Conservation (phyloP, 2,888 invertebrate species). For the Hypsopygia costalis region DNA sequence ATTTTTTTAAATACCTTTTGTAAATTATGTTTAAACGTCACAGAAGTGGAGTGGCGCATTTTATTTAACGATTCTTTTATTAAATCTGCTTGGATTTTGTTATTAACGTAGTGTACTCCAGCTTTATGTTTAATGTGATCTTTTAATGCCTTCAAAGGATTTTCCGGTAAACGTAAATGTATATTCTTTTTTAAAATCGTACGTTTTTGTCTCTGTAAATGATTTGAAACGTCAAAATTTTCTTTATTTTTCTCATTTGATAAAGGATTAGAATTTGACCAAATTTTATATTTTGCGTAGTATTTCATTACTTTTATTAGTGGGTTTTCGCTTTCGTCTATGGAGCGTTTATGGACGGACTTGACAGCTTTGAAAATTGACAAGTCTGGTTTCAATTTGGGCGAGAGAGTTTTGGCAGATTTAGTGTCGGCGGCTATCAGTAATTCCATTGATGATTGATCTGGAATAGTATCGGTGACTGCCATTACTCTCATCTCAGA, state of each 20-base stretch:
- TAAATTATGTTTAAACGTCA: constrained; percentile 4
- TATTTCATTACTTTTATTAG: constrained; percentile 44
- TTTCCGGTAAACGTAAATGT: constrained; percentile 23
- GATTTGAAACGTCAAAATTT: constrained; percentile 35
- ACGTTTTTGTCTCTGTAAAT: constrained; percentile 28
- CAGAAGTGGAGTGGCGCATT: constrained; percentile 18
- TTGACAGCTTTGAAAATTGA: constrained; percentile 21
- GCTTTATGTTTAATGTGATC: constrained; percentile 27
- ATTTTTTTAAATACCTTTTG: constrained; percentile 16
- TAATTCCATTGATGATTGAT: constrained; percentile 14
- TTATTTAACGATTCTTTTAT: constrained; percentile 30
- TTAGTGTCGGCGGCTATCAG: constrained; percentile 15
- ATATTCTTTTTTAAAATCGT: constrained; percentile 16
- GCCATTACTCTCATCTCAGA: neutral
- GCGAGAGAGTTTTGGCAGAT: constrained; percentile 27
- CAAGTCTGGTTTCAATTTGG: constrained; percentile 22
- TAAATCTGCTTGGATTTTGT: constrained; percentile 23
- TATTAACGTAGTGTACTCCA: constrained; percentile 24
- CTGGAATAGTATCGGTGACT: neutral
- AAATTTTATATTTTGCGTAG: constrained; percentile 55
- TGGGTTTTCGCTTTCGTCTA: constrained; percentile 32
- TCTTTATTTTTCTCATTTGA: constrained; percentile 12
- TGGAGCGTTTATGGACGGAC: constrained; percentile 37
- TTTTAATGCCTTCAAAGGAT: constrained; percentile 30
- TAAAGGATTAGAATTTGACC: constrained; percentile 41